Conservation (phyloP, 2,888 invertebrate species). For the Dendrolimus pini region DNA sequence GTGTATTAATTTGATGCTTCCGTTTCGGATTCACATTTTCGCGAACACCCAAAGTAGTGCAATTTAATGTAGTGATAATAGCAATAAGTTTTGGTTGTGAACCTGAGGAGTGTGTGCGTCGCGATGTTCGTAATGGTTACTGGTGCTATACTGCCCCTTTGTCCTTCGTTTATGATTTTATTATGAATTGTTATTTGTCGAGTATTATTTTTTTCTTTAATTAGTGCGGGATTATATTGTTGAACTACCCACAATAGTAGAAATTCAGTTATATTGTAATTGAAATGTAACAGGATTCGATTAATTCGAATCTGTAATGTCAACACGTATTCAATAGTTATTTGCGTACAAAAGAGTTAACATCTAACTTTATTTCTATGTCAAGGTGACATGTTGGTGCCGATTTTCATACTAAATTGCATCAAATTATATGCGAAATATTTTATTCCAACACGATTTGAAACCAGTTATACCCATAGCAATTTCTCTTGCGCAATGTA, state of each 20-base stretch:
- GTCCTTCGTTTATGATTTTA: slow-evolving; percentile 56
- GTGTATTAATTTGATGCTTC: slow-evolving; percentile 47
- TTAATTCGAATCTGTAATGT: slow-evolving; percentile 15
- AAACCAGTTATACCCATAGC: no score
- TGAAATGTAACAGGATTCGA: slow-evolving; percentile 65
- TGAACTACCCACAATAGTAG: slow-evolving; percentile 55
- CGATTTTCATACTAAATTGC: no score
- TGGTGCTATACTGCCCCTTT: slow-evolving; percentile 59
- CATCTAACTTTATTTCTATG: no score
- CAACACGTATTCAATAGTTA: slow-evolving; percentile 3
- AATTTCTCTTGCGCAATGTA: no score
- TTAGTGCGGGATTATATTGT: slow-evolving; percentile 55
- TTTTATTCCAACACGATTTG: no score
- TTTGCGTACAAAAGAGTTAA: no score
- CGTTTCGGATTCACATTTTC: slow-evolving; percentile 43
- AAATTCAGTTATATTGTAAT: slow-evolving; percentile 67
- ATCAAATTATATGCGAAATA: no score
- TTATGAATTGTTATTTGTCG: slow-evolving; percentile 61
- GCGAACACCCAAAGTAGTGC: slow-evolving; percentile 63
- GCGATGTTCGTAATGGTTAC: slow-evolving; percentile 36
- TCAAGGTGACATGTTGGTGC: no score
- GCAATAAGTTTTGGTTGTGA: slow-evolving; percentile 75
- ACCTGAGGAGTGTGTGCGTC: slow-evolving; percentile 47
- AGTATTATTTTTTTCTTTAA: slow-evolving; percentile 55
- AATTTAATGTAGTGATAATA: slow-evolving; percentile 70